Percentiles rank a stretch among this genome's conserved stretches.
Evolutionary conservation across 2,113 vertebrate genomes (phyloP).

Genomic region (Balaeniceps rex): DNA sequence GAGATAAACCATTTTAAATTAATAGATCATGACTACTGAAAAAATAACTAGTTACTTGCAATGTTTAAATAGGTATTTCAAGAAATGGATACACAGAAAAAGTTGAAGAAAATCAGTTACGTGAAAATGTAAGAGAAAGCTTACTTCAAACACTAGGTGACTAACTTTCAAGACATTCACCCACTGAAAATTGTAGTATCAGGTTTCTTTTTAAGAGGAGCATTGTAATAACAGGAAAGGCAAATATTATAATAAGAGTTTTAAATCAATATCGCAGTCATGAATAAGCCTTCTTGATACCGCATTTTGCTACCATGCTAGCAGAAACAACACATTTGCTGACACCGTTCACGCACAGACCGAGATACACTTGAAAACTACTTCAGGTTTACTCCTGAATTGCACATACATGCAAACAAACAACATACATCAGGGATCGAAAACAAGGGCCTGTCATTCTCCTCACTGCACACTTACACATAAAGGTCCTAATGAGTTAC

Average conservation of each 20-base stretch:
- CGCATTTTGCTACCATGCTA: not conserved
- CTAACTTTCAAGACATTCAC: not conserved
- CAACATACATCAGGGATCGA: not conserved
- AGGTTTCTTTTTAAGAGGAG: not conserved
- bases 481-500: not conserved
- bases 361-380: not conserved
- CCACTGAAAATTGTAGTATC: not conserved
- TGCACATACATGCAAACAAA: not conserved
- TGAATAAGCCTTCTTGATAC: not conserved
- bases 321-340: not conserved
- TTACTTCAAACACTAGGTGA: not conserved
- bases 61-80: not conserved
- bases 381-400: not conserved
- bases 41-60: not conserved
- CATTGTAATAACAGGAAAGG: not conserved
- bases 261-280: fast-evolving
- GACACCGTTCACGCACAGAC: not conserved
- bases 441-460: not conserved
- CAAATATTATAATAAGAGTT: not conserved
- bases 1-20: not conserved
- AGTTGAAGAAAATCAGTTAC: not conserved
- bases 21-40: not conserved
- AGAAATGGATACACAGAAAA: not conserved
- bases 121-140: not conserved
- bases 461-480: not conserved